Evolutionary conservation across 2,888 invertebrate species (phyloP).

Genomic region (Luperina nickerlii): DNA sequence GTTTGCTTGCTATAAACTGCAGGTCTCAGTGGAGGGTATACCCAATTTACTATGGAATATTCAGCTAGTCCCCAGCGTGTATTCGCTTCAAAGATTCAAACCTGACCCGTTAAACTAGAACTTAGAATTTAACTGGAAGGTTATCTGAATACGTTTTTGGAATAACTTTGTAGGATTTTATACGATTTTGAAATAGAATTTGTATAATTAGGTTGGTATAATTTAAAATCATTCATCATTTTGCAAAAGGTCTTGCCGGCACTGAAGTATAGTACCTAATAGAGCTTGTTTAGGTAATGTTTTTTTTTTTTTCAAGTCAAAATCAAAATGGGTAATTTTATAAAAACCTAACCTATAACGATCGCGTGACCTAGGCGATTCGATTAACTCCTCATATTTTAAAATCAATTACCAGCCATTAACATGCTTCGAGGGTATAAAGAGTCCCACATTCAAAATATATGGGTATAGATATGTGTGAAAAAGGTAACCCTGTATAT

Average conservation of each 20-base stretch:
- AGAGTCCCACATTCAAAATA: not conserved
- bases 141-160: conserved; percentile 28
- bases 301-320: no score
- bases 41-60: conserved; percentile 74
- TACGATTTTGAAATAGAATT: not conserved
- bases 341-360: no score
- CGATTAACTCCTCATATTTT: not conserved
- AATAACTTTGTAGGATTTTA: conserved; percentile 27
- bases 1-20: conserved; percentile 45
- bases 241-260: not conserved
- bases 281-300: no score
- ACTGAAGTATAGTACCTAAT: not conserved
- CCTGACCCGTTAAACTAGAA: conserved; percentile 48
- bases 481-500: not conserved
- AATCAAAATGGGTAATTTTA: no score
- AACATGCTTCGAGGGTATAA: not conserved
- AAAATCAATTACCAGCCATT: not conserved
- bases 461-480: not conserved
- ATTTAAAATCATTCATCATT: not conserved
- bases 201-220: not conserved
- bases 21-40: conserved; percentile 66
- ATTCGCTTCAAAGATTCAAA: conserved; percentile 69
- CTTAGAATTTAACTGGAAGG: conserved; percentile 41
- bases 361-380: no score
- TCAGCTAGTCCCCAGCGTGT: conserved; percentile 61